These are phyloP conservation scores for Latrodectus elegans DNA, from an alignment of 2,888 invertebrate genomes.

Conservation along the genomic window DNA sequence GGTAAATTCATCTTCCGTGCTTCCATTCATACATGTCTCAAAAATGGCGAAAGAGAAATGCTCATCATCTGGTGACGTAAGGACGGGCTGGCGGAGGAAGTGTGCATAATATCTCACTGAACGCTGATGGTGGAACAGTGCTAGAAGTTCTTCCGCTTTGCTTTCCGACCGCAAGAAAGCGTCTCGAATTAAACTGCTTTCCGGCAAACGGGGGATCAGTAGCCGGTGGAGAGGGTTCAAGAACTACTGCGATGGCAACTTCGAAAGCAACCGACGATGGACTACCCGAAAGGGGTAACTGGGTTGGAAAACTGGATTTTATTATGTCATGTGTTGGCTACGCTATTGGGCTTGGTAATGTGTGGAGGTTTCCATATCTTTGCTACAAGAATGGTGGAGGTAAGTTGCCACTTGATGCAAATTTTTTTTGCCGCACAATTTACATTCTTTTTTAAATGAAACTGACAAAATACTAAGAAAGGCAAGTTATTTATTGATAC, in stretches of 20 bases:
- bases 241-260: constrained; percentile 24
- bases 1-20: no score
- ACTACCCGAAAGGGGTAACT: constrained; percentile 71
- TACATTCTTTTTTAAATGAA: no score
- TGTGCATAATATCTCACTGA: constrained; percentile 1
- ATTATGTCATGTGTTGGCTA: constrained; percentile 72
- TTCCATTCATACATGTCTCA: no score
- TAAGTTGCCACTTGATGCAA: constrained; percentile 51
- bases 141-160: constrained; percentile 9
- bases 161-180: constrained; percentile 46
- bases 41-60: no score
- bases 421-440: neutral
- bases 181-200: constrained; percentile 51
- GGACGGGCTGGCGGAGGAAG: constrained; percentile 14
- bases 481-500: no score
- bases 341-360: constrained; percentile 72
- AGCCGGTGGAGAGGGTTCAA: constrained; percentile 17
- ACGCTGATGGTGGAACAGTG: constrained; percentile 13
- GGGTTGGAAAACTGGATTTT: constrained; percentile 71
- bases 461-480: no score
- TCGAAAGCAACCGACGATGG: constrained; percentile 64
- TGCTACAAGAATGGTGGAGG: constrained; percentile 72
- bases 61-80: constrained; percentile 10
- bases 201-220: constrained; percentile 46
- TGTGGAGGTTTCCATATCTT: constrained; percentile 72